A percentile compares a stretch with the other conserved stretches of the same genome.
These are phyloP conservation scores for Paracanthobrama guichenoti DNA, from an alignment of 2,113 vertebrate species.

Conservation along the genomic window DNA sequence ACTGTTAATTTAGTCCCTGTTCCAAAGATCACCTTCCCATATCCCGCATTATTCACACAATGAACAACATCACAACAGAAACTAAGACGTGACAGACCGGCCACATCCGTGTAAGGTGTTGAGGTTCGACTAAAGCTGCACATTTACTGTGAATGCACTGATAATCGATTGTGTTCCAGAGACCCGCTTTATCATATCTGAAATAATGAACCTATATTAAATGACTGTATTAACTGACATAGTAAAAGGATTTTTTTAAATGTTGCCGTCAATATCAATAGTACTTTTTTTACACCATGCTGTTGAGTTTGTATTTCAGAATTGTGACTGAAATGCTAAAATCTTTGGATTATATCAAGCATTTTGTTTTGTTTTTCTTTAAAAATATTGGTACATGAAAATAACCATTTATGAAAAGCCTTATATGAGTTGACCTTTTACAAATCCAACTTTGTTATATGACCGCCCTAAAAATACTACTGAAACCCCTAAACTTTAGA, in stretches of 20 bases:
- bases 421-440: constrained; percentile 42
- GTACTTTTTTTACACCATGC: neutral
- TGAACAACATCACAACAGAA: neutral
- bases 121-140: neutral
- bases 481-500: neutral
- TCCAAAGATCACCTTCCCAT: constrained; percentile 38
- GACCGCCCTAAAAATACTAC: neutral
- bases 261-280: too few species aligned
- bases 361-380: neutral
- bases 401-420: neutral
- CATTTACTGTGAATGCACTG: too few species aligned
- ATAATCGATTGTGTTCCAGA: neutral
- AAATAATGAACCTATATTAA: neutral
- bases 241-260: too few species aligned
- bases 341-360: neutral
- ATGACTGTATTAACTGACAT: neutral
- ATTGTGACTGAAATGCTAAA: neutral
- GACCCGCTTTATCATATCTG: neutral
- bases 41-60: constrained; percentile 31
- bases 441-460: constrained; percentile 36
- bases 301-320: neutral
- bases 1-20: constrained; percentile 20
- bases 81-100: neutral
- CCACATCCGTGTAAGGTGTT: too few species aligned
- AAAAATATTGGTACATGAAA: neutral